These are phyloP conservation scores for Megathymus violae DNA, from an alignment of 1,140 invertebrate species.

Conservation along the genomic window DNA sequence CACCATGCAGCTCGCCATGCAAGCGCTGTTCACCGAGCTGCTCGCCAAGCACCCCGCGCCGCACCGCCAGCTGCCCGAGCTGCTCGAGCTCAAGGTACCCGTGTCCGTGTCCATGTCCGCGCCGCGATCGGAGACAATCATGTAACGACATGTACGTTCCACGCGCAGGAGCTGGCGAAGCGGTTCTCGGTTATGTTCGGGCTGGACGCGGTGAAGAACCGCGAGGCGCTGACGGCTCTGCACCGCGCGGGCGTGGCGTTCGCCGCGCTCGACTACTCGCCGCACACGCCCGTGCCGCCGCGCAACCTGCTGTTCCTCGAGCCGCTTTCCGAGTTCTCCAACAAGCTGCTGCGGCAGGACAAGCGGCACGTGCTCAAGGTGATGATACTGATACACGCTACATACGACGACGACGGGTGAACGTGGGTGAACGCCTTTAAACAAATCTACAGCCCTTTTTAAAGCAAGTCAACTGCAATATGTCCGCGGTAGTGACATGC, in stretches of 20 bases:
- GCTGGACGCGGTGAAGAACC: constrained; percentile 97
- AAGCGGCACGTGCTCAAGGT: constrained; percentile 92
- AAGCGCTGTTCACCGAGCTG: constrained; percentile 91
- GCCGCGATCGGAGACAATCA: no score
- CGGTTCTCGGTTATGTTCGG: constrained; percentile 98
- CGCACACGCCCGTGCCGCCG: constrained; percentile 90
- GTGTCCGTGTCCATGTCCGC: not conserved
- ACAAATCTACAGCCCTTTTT: no score
- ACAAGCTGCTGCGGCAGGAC: constrained; percentile 97
- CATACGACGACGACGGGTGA: no score
- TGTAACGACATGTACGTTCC: not conserved
- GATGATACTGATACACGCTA: no score
- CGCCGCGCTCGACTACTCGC: constrained; percentile 88
- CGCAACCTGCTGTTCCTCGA: constrained; percentile 96
- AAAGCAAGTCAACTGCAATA: no score
- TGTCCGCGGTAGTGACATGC: no score
- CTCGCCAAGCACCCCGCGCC: constrained; percentile 51
- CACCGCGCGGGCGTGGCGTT: constrained; percentile 97
- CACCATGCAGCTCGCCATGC: constrained; percentile 96
- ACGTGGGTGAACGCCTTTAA: no score
- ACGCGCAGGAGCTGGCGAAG: constrained; percentile 94
- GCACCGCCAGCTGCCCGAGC: constrained; percentile 86
- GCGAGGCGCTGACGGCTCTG: constrained; percentile 97
- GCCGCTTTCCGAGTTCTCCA: constrained; percentile 97
- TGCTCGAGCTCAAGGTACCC: constrained; percentile 92